Percentiles rank a stretch among this genome's conserved stretches.
These are phyloP conservation scores for Muraenolepis orangiensis DNA, from an alignment of 2,797 vertebrate species.

Conservation along the genomic window DNA sequence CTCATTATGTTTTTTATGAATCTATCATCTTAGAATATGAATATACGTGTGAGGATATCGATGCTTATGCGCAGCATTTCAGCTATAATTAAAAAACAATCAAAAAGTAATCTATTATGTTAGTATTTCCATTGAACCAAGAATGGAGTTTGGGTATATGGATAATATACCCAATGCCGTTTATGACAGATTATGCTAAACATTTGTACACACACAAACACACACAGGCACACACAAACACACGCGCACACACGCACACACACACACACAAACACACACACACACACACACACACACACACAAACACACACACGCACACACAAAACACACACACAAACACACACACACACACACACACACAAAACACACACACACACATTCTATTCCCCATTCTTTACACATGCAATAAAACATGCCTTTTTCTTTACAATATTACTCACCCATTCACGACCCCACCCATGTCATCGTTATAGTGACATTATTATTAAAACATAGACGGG, in stretches of 20 bases:
- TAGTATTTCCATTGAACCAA: too few relatives aligned
- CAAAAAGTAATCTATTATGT: too few relatives aligned
- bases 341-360: neutral
- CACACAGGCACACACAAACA: too few relatives aligned
- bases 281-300: neutral
- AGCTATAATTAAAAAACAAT: neutral
- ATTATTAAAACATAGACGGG: too few relatives aligned
- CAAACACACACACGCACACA: neutral
- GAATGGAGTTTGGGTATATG: too few relatives aligned
- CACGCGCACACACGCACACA: neutral
- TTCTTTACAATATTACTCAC: too few relatives aligned
- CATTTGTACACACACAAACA: too few relatives aligned
- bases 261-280: neutral
- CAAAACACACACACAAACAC: neutral
- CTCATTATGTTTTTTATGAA: too few relatives aligned
- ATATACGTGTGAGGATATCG: neutral
- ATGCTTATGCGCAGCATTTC: neutral
- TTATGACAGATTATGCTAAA: too few relatives aligned
- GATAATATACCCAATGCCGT: too few relatives aligned
- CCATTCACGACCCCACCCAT: too few relatives aligned
- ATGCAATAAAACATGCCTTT: neutral
- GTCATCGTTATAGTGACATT: too few relatives aligned
- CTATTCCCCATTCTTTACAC: neutral
- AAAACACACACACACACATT: neutral
- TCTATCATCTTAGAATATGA: neutral